phyloP scores from a whole-genome alignment of 92 coral and sea anemone genomes.

The Zoanthus sansibaricus region DNA sequence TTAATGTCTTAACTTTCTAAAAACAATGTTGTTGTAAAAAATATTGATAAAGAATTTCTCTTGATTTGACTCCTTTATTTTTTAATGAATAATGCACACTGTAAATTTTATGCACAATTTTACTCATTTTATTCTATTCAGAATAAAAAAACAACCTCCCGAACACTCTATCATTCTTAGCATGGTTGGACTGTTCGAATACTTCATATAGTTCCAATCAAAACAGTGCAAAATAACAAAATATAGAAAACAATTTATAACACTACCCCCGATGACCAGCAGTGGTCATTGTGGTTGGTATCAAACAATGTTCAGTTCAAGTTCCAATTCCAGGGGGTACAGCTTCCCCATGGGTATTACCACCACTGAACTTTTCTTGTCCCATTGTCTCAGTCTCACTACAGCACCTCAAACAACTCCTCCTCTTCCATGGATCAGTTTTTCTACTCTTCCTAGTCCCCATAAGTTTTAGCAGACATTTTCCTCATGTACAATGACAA shows the following conservation, averaged over 20 bases:
- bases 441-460: conserved; percentile 41
- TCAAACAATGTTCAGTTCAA: background rate
- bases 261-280: background rate
- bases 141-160: no score
- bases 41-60: no score
- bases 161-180: no score
- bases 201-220: background rate
- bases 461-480: conserved; percentile 41
- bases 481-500: conserved; percentile 53
- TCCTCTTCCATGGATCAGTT: conserved; percentile 34
- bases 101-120: no score
- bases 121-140: no score
- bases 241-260: no score
- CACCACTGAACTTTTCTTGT: background rate
- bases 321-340: conserved; percentile 16
- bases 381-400: conserved; percentile 10
- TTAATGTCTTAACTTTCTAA: no score
- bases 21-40: no score
- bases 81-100: no score
- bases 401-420: conserved; percentile 38
- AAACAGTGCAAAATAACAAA: no score
- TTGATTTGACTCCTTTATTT: no score
- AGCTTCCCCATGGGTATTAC: background rate
- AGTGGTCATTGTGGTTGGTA: conserved; percentile 14
- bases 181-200: background rate